Evolutionary conservation across 2,888 invertebrate species (phyloP).

Genomic region (Boloria selene): DNA sequence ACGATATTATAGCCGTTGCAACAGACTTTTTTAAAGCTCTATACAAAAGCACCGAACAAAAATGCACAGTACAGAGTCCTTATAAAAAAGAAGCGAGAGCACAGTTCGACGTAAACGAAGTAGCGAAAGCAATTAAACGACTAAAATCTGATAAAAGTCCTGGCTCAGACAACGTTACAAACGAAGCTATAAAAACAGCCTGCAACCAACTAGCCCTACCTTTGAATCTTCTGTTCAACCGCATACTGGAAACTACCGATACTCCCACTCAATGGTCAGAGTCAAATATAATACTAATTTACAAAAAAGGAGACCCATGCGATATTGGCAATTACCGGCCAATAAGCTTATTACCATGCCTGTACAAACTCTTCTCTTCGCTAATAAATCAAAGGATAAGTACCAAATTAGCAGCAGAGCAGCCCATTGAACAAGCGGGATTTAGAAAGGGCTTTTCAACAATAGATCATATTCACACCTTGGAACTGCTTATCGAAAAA

Average conservation of each 20-base stretch:
- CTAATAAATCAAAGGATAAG: background rate
- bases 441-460: background rate
- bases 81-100: too few relatives aligned
- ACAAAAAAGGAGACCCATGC: conserved; percentile 5
- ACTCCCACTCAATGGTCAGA: background rate
- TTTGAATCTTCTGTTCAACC: background rate
- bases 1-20: too few relatives aligned
- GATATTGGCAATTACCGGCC: conserved; percentile 10
- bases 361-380: background rate
- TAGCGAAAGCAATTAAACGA: too few relatives aligned
- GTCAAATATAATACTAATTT: background rate
- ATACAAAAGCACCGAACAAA: too few relatives aligned
- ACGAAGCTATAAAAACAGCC: conserved; percentile 1
- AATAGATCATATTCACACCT: background rate
- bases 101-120: too few relatives aligned
- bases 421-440: background rate
- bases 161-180: background rate
- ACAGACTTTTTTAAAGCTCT: too few relatives aligned
- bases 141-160: conserved; percentile 4
- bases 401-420: background rate
- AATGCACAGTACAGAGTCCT: too few relatives aligned
- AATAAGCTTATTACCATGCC: conserved; percentile 4
- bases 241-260: background rate
- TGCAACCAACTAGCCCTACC: background rate
- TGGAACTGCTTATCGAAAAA: conserved; percentile 10